Percentiles rank a stretch among this genome's conserved stretches.
phyloP scores from a whole-genome alignment of 2,113 vertebrate genomes.

The Lophochroa leadbeateri region DNA sequence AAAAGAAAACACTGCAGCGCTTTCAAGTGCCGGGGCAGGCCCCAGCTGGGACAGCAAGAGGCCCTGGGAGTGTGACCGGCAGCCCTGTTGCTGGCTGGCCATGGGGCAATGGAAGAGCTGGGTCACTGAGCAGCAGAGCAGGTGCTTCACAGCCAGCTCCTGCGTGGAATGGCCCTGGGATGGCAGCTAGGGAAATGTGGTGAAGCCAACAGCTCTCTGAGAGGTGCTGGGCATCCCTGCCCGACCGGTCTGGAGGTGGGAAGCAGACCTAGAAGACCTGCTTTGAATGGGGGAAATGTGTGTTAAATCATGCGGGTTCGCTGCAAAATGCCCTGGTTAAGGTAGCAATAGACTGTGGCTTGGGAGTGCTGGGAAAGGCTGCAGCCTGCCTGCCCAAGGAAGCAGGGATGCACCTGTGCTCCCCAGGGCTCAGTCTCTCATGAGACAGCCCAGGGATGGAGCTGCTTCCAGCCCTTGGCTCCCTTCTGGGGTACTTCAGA shows the following conservation, averaged over 20 bases:
- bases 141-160: background rate
- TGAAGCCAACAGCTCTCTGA: background rate
- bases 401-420: background rate
- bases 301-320: background rate
- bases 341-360: background rate
- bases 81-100: background rate
- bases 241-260: background rate
- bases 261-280: background rate
- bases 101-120: rapidly evolving
- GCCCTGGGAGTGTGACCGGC: background rate
- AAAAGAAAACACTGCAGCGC: slow-evolving; percentile 39
- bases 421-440: background rate
- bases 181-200: background rate
- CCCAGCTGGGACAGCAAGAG: background rate
- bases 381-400: background rate
- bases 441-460: background rate
- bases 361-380: background rate
- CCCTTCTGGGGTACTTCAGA: background rate
- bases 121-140: background rate
- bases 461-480: background rate
- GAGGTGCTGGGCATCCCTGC: background rate
- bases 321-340: background rate
- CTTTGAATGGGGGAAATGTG: background rate
- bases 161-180: background rate
- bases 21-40: background rate